These are phyloP conservation scores for Drosophila barbarae DNA, from an alignment of 2,888 invertebrate species.

Conservation along the genomic window DNA sequence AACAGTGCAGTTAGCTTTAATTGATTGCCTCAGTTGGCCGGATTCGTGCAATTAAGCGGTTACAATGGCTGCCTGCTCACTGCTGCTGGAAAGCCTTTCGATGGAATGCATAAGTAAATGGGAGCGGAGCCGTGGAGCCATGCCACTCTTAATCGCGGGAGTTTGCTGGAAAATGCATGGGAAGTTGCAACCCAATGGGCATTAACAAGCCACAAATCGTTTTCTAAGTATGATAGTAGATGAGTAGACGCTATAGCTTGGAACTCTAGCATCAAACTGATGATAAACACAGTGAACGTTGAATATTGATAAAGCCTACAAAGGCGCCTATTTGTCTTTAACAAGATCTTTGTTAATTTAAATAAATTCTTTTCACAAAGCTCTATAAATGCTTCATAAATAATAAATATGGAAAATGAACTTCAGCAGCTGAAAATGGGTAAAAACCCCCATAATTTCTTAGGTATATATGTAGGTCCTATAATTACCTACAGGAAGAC, in stretches of 20 bases:
- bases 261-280: background rate
- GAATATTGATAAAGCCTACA: background rate
- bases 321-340: too few species aligned
- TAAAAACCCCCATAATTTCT: background rate
- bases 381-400: background rate
- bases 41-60: constrained; percentile 45
- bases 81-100: constrained; percentile 7
- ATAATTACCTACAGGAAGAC: background rate
- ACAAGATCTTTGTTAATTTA: background rate
- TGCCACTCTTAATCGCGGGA: constrained; percentile 1
- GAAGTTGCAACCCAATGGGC: constrained; percentile 15
- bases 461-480: background rate
- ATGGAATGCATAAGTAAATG: constrained; percentile 27
- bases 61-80: constrained; percentile 29
- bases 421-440: background rate
- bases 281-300: background rate
- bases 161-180: constrained; percentile 2
- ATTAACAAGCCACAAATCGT: constrained; percentile 20
- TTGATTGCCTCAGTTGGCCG: constrained; percentile 53
- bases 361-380: background rate
- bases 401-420: background rate
- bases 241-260: background rate
- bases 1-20: constrained; percentile 67
- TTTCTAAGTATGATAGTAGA: background rate
- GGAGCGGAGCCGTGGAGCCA: constrained; percentile 1